These are phyloP conservation scores for Glaucidium brasilianum DNA, from an alignment of 2,113 vertebrate genomes.

Conservation along the genomic window DNA sequence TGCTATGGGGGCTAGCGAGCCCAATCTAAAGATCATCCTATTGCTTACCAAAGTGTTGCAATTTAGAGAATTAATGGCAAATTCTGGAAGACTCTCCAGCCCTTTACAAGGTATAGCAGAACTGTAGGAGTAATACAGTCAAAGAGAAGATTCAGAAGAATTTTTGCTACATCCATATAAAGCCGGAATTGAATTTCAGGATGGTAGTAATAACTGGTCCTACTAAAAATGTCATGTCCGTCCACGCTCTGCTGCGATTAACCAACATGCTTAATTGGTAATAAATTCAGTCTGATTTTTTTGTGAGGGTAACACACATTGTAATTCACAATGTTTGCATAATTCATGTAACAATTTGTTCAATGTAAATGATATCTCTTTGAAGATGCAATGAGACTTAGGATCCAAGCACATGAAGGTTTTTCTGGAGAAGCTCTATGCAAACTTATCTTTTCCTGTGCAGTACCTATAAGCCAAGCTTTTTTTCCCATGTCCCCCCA, in stretches of 20 bases:
- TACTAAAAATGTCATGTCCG: accelerated
- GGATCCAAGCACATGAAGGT: not conserved
- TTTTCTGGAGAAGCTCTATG: not conserved
- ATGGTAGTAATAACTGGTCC: not conserved
- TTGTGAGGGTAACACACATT: not conserved
- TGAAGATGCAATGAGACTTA: not conserved
- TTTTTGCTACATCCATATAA: not conserved
- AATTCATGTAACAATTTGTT: not conserved
- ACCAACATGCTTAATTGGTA: not conserved
- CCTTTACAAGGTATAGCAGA: not conserved
- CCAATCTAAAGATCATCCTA: accelerated
- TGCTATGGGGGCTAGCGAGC: accelerated
- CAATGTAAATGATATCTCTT: not conserved
- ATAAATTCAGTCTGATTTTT: not conserved
- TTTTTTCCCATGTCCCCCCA: accelerated
- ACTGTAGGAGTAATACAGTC: not conserved
- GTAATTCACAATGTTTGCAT: accelerated
- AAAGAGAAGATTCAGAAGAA: not conserved
- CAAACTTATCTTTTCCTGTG: no score
- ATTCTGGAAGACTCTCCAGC: not conserved
- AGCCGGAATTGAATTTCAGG: not conserved
- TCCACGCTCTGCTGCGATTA: accelerated
- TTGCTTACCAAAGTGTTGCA: not conserved
- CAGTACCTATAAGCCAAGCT: no score
- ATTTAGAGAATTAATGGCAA: not conserved